Evolutionary conservation across 1,140 invertebrate species (phyloP), one percentile per base, ranked within the genome.

Genomic region (Tetramorium parvispinum): DNA sequence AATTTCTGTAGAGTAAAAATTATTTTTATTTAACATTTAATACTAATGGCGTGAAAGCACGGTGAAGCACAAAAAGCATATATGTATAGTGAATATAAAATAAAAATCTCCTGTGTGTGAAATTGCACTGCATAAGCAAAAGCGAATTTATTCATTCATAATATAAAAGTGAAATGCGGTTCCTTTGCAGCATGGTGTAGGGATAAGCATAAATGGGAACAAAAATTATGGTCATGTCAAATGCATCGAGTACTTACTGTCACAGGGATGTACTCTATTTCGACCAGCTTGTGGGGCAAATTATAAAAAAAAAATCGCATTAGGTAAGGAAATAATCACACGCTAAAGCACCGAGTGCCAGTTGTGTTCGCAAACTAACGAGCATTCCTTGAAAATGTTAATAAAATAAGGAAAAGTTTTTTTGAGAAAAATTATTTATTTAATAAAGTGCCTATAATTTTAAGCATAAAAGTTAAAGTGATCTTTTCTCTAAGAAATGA

Each of bases 181-280:
- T 32, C 3, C 32, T 32, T 89, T 63, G 86, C 82, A 93, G 87
- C 57, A 59, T 86, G 76, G 83, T 86, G 70, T 77, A 51, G 73
- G 49, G 11, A 85, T 68, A 91, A 91, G 81, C 59, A 89, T 87
- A 71, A 59, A 53, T 49, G 6, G 37, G 68, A 83, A 92, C 90
- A 88, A 70, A 89, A 91, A 70, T 75, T 86, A 92, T 65, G 88
- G 89, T 90, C 90, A 92, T 71, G 91, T 90, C 91, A 92, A 77
- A 90, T 90, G 49, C 81, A 85, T 88, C 89, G 92, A 95, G 93
- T 95, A 95, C 96, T 96, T 96, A 96, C 96, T 96, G 96, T 96
- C 92, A 96, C 95, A 93, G 94, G 94, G 91, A 96, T 95, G 95
- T 96, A 96, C 95, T 96, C 96, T 96, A 96, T 96, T 95, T 96